A percentile compares a stretch with the other conserved stretches of the same genome.
phyloP scores from a whole-genome alignment of 2,113 vertebrate genomes.

The Chaetodon trifascialis region DNA sequence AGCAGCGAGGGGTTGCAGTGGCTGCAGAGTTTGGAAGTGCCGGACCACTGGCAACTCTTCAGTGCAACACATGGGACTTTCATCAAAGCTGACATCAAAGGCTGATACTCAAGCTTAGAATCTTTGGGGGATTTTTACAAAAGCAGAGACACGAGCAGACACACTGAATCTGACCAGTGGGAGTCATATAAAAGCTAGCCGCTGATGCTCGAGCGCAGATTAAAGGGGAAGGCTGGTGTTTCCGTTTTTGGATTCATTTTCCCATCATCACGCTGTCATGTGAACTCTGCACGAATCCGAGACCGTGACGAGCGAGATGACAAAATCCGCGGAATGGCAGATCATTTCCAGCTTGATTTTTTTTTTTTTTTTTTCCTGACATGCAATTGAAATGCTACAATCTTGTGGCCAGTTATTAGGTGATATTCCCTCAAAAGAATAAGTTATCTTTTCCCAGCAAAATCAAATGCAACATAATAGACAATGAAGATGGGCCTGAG shows the following conservation, averaged over 20 bases:
- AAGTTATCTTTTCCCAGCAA: background rate
- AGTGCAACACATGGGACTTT: constrained; percentile 64
- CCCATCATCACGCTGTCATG: background rate
- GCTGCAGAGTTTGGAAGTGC: constrained; percentile 56
- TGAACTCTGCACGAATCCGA: background rate
- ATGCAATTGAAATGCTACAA: background rate
- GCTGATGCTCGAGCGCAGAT: constrained; percentile 7
- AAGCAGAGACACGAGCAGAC: constrained; percentile 51
- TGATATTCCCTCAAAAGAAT: background rate
- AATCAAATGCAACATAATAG: background rate
- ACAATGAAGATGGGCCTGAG: constrained; percentile 1
- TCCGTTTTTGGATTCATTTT: background rate
- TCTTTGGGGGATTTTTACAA: constrained; percentile 44
- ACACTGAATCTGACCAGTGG: constrained; percentile 41
- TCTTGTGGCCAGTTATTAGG: background rate
- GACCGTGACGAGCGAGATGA: background rate
- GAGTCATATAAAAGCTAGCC: constrained; percentile 49
- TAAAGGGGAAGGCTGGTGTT: constrained; percentile 19
- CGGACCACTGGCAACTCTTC: constrained; percentile 49
- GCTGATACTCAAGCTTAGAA: constrained; percentile 55
- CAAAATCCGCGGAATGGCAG: background rate
- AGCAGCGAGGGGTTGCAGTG: constrained; percentile 25
- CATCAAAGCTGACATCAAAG: constrained; percentile 73
- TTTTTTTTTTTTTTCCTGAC: background rate
- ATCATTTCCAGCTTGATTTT: background rate